Conservation (phyloP, 2,888 invertebrate species). For the Pyrgus malvae region DNA sequence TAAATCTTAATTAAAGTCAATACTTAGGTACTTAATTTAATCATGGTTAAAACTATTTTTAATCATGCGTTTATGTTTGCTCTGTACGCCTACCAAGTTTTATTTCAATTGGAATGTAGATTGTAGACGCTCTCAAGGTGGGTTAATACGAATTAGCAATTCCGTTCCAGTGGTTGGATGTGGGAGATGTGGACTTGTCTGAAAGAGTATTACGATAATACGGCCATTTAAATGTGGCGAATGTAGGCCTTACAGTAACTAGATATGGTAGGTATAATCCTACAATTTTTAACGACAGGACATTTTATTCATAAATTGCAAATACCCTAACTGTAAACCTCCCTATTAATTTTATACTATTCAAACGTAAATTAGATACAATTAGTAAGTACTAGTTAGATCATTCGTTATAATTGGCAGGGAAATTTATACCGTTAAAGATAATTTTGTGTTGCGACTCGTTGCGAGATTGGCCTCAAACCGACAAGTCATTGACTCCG, state of each 20-base stretch:
- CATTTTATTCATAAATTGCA: no score
- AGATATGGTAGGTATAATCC: no score
- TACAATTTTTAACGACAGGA: no score
- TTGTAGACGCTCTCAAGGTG: slow-evolving; percentile 54
- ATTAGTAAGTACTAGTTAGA: not conserved
- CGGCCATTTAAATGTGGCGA: no score
- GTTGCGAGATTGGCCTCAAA: slow-evolving; percentile 17
- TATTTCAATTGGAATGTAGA: slow-evolving; percentile 39
- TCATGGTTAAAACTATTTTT: no score
- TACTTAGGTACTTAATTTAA: no score
- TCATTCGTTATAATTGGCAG: slow-evolving; percentile 13
- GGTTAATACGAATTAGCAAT: slow-evolving; percentile 50
- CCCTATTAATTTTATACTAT: no score
- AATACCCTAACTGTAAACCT: no score
- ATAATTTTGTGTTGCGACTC: slow-evolving; percentile 12
- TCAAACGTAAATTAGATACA: not conserved
- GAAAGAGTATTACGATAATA: slow-evolving; percentile 27
- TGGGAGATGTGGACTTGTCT: slow-evolving; percentile 53
- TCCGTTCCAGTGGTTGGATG: slow-evolving; percentile 51
- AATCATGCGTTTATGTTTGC: no score
- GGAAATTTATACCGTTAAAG: slow-evolving; percentile 14
- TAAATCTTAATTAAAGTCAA: no score
- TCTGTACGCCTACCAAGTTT: slow-evolving; percentile 25
- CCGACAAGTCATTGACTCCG: slow-evolving; percentile 33
- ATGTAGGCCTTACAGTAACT: no score